Evolutionary conservation across 2,797 vertebrate species (phyloP).

Genomic region (Triplophysa bombifrons): DNA sequence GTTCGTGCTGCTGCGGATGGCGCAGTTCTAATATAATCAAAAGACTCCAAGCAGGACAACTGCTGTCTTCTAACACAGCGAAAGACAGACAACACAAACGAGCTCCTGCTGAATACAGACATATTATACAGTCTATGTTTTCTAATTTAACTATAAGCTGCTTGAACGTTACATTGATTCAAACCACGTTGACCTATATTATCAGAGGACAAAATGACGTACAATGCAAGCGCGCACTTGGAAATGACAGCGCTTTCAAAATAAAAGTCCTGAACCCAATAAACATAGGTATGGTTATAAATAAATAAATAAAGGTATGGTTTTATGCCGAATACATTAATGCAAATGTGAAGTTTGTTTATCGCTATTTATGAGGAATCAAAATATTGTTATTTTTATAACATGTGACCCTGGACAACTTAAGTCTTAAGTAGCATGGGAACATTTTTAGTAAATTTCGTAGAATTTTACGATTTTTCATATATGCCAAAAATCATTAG

Average conservation of each 20-base stretch:
- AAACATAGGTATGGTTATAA: too few species aligned
- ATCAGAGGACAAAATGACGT: constrained; percentile 44
- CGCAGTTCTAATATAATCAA: constrained; percentile 1
- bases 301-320: too few species aligned
- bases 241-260: constrained; percentile 9
- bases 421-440: too few species aligned
- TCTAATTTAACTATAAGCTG: background rate
- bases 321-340: too few species aligned
- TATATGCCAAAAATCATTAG: too few species aligned
- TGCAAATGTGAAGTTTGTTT: too few species aligned
- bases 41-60: background rate
- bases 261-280: constrained; percentile 20
- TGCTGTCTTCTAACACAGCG: constrained; percentile 25
- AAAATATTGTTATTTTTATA: too few species aligned
- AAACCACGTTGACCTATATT: constrained; percentile 31
- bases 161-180: background rate
- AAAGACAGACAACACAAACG: constrained; percentile 28
- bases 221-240: background rate
- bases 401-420: too few species aligned
- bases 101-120: constrained; percentile 22
- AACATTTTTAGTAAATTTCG: too few species aligned
- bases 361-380: too few species aligned
- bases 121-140: background rate
- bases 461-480: too few species aligned
- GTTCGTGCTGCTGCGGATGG: constrained; percentile 9